phyloP scores from a whole-genome alignment of 2,113 vertebrate species.

The Gasterosteus aculeatus region DNA sequence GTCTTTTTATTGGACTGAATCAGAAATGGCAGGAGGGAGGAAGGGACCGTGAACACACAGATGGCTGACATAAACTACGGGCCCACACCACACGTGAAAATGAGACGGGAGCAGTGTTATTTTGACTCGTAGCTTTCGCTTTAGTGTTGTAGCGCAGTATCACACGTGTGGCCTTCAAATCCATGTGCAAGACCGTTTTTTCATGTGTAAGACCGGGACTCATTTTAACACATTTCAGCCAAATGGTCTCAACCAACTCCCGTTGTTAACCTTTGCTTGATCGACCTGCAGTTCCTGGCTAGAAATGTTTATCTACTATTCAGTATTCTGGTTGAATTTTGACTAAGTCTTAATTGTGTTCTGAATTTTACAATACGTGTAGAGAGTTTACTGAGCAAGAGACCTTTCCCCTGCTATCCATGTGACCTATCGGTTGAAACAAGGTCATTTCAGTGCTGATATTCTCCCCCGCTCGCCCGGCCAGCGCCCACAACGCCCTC shows the following conservation, averaged over 20 bases:
- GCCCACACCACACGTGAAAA: no score
- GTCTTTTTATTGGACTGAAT: background rate
- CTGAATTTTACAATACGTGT: background rate
- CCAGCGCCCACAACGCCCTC: conserved; percentile 33
- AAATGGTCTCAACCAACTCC: background rate
- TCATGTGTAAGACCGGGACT: no score
- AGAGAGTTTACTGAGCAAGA: conserved; percentile 6
- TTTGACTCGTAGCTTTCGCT: no score
- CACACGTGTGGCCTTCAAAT: no score
- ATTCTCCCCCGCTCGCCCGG: conserved; percentile 30
- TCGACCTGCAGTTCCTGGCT: background rate
- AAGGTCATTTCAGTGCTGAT: conserved; percentile 63
- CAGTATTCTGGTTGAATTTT: background rate
- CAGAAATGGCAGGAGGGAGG: background rate
- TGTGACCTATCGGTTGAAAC: conserved; percentile 56
- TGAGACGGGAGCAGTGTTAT: no score
- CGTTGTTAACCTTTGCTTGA: background rate
- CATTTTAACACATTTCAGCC: background rate
- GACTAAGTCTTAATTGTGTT: background rate
- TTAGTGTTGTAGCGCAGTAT: no score
- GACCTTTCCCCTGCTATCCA: conserved; percentile 18
- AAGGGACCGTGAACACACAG: background rate
- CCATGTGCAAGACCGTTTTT: no score
- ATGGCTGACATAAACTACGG: no score
- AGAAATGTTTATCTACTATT: background rate